Base-by-base conservation (phyloP, 37 sponge, comb jelly and placozoan species). In the Beroe ovata region DNA sequence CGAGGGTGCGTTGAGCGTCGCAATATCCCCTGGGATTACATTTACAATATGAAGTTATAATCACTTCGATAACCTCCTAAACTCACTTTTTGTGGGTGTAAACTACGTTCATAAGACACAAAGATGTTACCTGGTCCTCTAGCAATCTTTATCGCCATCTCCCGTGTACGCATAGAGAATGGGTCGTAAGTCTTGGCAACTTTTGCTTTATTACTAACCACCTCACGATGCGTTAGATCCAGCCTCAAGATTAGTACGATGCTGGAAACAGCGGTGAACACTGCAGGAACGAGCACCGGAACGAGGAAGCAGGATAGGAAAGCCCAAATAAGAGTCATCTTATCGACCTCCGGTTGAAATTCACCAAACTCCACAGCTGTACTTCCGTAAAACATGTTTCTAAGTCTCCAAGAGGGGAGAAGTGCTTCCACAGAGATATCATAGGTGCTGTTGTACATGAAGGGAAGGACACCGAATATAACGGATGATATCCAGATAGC, bases 381-480 rank as follows among this genome's bases (percentile, higher is more conserved):
- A 25, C 8, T 30, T 8, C 18, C 36, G 36, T 19, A 29, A 66
- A 66, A 66, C 36, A 66, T 66, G 32, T 66, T 19, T 0, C 19
- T 42, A 42, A 77, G 18, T 1, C 38, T n/a, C 84, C 84, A 77
- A 2, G 20, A 35, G 38, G 84, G 84, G 28, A 36, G 14, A 23
- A 42, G 36, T 4, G 26, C 25, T 3, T 42, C 54, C 41, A n/a
- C 84, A 23, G n/a, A 25, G 54, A 77, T 32, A 23, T 21, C n/a
- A 54, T 77, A 77, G 22, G 26, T 11, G 28, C 54, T 42, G 54
- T 77, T 77, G 47, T 35, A 28, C 84, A 77, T 77, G 54, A 77
- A 77, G 23, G 84, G 84, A 0, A 77, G 26, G 84, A 77, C 33
- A 1, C 84, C 84, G 21, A 42, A 77, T 1, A 39, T n/a, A 4